These are phyloP conservation scores for Gorilla gorilla DNA, from an alignment of 2,113 vertebrate genomes.

Conservation along the genomic window DNA sequence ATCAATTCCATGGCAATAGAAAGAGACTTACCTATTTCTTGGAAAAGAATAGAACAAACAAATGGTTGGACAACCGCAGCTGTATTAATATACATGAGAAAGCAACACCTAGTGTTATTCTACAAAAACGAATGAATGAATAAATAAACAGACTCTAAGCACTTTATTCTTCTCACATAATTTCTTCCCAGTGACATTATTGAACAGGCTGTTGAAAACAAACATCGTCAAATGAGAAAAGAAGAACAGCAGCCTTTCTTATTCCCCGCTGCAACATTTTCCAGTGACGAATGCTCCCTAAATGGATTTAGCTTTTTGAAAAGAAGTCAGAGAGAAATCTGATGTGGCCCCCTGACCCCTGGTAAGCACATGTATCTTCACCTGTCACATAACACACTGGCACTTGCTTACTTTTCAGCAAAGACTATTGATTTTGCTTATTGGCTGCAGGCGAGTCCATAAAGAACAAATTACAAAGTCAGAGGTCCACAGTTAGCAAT, in stretches of 20 bases:
- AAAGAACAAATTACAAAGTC: slow-evolving; percentile 95
- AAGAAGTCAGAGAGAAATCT: slow-evolving; percentile 91
- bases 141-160: slow-evolving; percentile 86
- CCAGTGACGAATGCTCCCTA: slow-evolving; percentile 88
- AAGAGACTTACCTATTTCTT: slow-evolving; percentile 63
- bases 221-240: slow-evolving; percentile 90
- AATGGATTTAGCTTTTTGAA: slow-evolving; percentile 90
- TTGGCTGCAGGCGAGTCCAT: slow-evolving; percentile 93
- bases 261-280: slow-evolving; percentile 87
- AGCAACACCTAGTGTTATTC: slow-evolving; percentile 84
- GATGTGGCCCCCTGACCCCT: slow-evolving; percentile 89
- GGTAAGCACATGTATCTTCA: slow-evolving; percentile 90
- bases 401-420: slow-evolving; percentile 90
- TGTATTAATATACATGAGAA: slow-evolving; percentile 87
- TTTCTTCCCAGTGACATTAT: slow-evolving; percentile 88
- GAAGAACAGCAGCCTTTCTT: slow-evolving; percentile 82
- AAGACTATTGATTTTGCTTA: slow-evolving; percentile 94
- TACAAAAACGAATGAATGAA: slow-evolving; percentile 88
- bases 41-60: slow-evolving; percentile 77
- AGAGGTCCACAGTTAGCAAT: slow-evolving; percentile 91
- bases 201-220: slow-evolving; percentile 90
- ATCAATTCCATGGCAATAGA: slow-evolving; percentile 62
- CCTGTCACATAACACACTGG: slow-evolving; percentile 90
- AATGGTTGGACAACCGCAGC: slow-evolving; percentile 77
- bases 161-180: slow-evolving; percentile 90